Base-by-base conservation (phyloP, 2,888 invertebrate genomes). In the Empis stercorea region DNA sequence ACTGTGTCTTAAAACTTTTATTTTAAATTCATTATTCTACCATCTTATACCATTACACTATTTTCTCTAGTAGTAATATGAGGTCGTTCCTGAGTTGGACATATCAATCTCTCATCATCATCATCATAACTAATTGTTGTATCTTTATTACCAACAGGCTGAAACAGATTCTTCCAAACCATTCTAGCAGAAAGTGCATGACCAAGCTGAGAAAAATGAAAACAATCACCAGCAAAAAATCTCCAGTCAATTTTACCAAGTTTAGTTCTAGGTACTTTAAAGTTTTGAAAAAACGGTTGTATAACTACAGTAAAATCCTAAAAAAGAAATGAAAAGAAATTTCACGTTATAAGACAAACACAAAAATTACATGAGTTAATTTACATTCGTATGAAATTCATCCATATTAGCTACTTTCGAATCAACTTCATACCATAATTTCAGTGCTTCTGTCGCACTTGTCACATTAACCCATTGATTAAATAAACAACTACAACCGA, bases 121-220 rank as follows among this genome's bases (percentile, higher is more conserved):
- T 9, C 7, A 2, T 27, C 23, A 9, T 7, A 27, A 27, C 9
- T 27, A 7, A 27, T 9, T 7, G 23, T 7, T 7, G 23, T 27
- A 27, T 27, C 23, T 7, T 27, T 27, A 7, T 9, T 27, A 6
- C 23, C 23, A 27, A 27, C 7, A 7, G 23, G 23, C 23, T 27
- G 23, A 4, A 27, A 27, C 23, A 27, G 4, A 27, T 27, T 27
- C 5, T 27, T 27, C 23, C 23, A 27, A 27, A 27, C 23, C 9
- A 7, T 27, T 27, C 7, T 27, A 27, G 23, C 23, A 27, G 76
- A 64, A 61, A 65, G 59, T 7, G 78, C 75, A 56, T 77, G 72
- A 41, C 69, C 68, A 51, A 73, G 74, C 56, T 80, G 79, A 56
- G 75, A 76, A 11, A 76, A 68, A 57, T 80, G 80, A 54, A 80